Conservation (phyloP, 2,888 invertebrate genomes). For the Fragum sueziense region DNA sequence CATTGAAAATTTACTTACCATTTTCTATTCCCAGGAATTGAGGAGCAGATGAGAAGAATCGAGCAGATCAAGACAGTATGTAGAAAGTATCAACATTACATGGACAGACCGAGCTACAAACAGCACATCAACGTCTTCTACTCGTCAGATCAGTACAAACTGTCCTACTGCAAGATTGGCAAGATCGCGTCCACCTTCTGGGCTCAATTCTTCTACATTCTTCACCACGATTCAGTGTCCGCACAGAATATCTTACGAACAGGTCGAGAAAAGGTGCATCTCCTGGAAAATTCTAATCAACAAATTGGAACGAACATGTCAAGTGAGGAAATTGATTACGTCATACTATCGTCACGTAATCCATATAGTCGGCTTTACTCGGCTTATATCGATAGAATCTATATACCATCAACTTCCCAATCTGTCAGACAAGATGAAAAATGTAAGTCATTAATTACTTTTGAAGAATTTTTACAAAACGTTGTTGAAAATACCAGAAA, state of each 20-base stretch:
- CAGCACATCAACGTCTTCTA: background rate
- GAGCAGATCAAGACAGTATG: background rate
- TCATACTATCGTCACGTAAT: background rate
- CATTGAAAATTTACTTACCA: too few relatives aligned
- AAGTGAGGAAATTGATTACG: background rate
- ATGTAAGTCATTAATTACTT: conserved; percentile 3
- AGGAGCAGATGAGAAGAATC: background rate
- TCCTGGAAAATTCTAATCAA: background rate
- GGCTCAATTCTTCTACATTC: conserved; percentile 6
- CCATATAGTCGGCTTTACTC: conserved; percentile 7
- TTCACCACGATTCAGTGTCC: background rate
- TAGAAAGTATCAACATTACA: background rate
- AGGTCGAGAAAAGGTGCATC: background rate
- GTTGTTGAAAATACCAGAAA: background rate
- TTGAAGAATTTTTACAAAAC: background rate
- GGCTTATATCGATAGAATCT: conserved; percentile 14
- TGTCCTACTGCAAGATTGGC: conserved; percentile 12
- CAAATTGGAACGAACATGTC: background rate
- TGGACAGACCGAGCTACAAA: background rate
- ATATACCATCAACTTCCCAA: background rate
- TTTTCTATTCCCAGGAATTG: background rate
- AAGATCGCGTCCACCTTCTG: conserved; percentile 10
- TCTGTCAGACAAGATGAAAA: background rate
- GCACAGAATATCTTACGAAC: background rate
- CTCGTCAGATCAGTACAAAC: background rate